Percentiles rank a stretch among this genome's conserved stretches.
Conservation (phyloP, 2,113 vertebrate genomes). For the Silurus meridionalis region DNA sequence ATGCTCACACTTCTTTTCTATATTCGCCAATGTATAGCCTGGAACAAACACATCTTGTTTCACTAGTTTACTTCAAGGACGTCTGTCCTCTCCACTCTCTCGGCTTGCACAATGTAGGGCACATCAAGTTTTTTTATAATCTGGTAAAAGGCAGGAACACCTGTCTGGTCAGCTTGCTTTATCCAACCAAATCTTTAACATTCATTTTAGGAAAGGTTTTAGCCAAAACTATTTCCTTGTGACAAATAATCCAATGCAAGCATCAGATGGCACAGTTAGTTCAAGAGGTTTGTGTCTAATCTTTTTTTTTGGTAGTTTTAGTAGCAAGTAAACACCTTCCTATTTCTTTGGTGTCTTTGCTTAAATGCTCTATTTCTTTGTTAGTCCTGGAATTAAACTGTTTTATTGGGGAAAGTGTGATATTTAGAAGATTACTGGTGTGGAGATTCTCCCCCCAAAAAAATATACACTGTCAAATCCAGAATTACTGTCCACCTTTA, state of each 20-base stretch:
- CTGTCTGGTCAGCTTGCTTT: background rate
- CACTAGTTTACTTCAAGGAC: slow-evolving; percentile 6
- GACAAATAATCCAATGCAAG: background rate
- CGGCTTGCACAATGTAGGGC: background rate
- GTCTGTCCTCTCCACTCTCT: background rate
- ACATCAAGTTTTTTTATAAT: background rate
- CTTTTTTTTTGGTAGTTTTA: background rate
- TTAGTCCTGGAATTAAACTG: background rate
- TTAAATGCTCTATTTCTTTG: background rate
- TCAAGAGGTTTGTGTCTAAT: background rate
- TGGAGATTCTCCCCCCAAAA: background rate
- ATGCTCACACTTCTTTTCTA: background rate
- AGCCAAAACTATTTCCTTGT: background rate
- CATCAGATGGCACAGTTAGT: background rate
- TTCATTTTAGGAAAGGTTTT: background rate
- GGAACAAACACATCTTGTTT: slow-evolving; percentile 4
- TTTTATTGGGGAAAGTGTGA: background rate
- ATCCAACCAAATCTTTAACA: background rate
- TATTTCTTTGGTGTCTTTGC: background rate
- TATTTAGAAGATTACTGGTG: background rate
- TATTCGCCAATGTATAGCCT: background rate
- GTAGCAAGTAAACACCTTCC: background rate
- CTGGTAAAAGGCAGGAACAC: background rate
- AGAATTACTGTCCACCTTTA: background rate
- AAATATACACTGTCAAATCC: background rate